phyloP scores from a whole-genome alignment of 2,113 vertebrate species.

The Empidonax alnorum region DNA sequence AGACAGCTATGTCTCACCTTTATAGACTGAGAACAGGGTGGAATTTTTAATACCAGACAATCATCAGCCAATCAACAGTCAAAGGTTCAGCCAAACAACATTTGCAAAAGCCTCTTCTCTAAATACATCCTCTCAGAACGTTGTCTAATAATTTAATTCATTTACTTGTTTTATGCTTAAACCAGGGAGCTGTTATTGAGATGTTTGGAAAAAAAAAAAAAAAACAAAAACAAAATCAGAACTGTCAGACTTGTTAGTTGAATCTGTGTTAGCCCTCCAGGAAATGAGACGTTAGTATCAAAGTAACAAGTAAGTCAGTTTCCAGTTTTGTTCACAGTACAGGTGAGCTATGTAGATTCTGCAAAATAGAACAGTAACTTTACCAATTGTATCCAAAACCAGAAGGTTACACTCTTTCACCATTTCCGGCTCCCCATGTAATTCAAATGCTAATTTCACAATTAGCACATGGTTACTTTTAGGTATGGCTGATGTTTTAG shows the following conservation, averaged over 20 bases:
- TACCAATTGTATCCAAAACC: background rate
- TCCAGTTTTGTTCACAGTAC: background rate
- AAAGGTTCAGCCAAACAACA: background rate
- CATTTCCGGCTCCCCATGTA: rapidly evolving
- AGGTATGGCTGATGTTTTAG: background rate
- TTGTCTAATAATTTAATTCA: background rate
- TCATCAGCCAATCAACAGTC: background rate
- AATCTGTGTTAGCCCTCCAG: background rate
- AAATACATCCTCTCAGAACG: rapidly evolving
- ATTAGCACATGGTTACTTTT: background rate
- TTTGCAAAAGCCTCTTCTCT: background rate
- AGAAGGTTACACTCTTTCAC: background rate
- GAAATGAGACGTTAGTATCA: background rate
- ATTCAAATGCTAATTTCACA: background rate
- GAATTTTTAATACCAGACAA: background rate
- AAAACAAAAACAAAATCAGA: background rate
- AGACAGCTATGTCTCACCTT: background rate
- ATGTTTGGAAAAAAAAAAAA: background rate
- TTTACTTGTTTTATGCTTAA: background rate
- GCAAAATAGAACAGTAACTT: background rate
- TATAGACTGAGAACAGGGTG: background rate
- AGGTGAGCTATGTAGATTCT: background rate
- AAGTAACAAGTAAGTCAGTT: background rate
- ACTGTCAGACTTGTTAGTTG: background rate
- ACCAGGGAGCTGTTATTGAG: background rate